phyloP scores from a whole-genome alignment of 2,888 invertebrate genomes.

The Tigriopus californicus region DNA sequence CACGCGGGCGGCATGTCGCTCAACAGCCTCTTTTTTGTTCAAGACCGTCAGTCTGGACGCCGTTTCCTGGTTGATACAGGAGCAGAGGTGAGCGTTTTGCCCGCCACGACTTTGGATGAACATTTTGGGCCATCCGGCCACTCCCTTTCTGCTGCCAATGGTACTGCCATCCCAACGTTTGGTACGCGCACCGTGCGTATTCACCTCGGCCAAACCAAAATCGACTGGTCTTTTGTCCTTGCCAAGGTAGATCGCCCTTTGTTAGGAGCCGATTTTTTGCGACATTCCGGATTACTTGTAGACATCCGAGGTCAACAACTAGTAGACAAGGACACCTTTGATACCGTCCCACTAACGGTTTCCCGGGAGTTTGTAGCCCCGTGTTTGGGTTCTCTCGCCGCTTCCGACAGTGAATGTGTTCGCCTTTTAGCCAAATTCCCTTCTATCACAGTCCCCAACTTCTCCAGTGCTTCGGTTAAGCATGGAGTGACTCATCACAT shows the following conservation, averaged over 20 bases:
- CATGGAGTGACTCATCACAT: not conserved
- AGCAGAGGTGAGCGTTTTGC: not conserved
- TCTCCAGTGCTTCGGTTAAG: not conserved
- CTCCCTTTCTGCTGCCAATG: not conserved
- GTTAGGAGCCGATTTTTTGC: not conserved
- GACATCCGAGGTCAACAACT: not conserved
- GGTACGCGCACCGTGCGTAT: not conserved
- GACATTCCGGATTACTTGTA: not conserved
- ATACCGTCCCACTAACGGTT: not conserved
- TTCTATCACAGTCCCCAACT: not conserved
- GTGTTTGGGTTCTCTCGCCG: too few species aligned
- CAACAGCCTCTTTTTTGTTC: not conserved
- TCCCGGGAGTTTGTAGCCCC: not conserved
- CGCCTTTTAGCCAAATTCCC: too few species aligned
- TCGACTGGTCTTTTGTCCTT: not conserved
- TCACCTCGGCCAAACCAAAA: not conserved
- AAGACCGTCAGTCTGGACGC: not conserved
- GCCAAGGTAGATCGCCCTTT: not conserved
- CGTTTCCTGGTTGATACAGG: not conserved
- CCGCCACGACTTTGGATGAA: not conserved
- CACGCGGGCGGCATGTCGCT: too few species aligned
- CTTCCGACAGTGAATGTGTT: too few species aligned
- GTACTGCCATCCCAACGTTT: not conserved
- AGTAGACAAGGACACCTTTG: not conserved
- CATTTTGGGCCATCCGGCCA: not conserved